Base-by-base conservation (phyloP, 2,888 invertebrate genomes). In the Luperina nickerlii region DNA sequence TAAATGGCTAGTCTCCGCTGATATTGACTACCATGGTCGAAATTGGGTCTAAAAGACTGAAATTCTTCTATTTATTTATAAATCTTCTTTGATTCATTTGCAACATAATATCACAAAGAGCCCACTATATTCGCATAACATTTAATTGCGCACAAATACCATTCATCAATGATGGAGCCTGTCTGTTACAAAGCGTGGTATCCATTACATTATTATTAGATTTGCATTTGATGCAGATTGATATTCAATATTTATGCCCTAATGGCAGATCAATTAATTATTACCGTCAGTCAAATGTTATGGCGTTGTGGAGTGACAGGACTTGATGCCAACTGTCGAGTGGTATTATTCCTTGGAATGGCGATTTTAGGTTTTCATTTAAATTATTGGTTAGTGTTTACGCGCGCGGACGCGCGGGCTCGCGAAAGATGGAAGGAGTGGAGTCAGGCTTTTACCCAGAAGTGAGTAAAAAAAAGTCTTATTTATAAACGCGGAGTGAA, bases 171-270 rank as follows among this genome's bases (percentile, higher is more conserved):
- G 66, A 54, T 62, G 32, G 8, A 62, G 60, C 15, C 62, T 84
- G 84, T 79, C 80, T 27, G 45, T 54, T 69, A n/a, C 72, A 72
- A 75, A 75, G 68, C 63, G 9, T 32, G 65, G 68, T 60, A 72
- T 42, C 42, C 60, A 62, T 71, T 32, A 20, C 18, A 48, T 68
- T 65, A 65, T 63, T 65, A 38, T 69, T 48, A 60, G 54, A 62
- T 83, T 81, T 65, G n/a, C 74, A 66, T 79, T 60, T 38, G 13
- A 67, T 63, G 48, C 63, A 69, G 68, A 79, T 73, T 82, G 68
- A 69, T 20, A 84, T 73, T 69, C 73, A 84, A 84, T 80, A 82
- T 85, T 65, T 63, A 76, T 48, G 66, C 60, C 68, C 9, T 80
- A 74, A 71, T 85, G 63, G 54, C 27, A 20, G 38, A 42, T 77